Evolutionary conservation across 2,888 invertebrate species (phyloP), one percentile per base, ranked within the genome.

Genomic region (Doris montereyensis): DNA sequence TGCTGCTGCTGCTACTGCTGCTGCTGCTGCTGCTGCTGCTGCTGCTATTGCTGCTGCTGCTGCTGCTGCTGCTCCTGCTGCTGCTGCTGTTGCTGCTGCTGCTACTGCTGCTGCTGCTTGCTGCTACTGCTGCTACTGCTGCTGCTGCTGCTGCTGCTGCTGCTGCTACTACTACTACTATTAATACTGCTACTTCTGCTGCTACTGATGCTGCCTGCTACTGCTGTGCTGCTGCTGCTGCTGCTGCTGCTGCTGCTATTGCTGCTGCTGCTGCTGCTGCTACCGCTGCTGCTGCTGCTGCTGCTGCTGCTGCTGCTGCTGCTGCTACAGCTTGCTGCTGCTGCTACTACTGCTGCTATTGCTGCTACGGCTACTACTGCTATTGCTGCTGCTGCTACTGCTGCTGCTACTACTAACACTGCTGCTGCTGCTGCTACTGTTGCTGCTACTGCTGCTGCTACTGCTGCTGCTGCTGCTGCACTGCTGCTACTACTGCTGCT

Each of bases 391-490:
- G 8, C 62, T 62, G 8, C 62, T 62, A 21, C 62, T 62, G 8
- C 62, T 62, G 8, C 62, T 62, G 5, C 62, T 62, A 21, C 62
- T 62, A 21, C 62, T 62, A n/a, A n/a, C n/a, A n/a, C n/a, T n/a
- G n/a, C n/a, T n/a, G n/a, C n/a, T n/a, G n/a, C n/a, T n/a, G n/a
- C n/a, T n/a, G n/a, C n/a, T n/a, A n/a, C 52, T n/a, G 13, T 13
- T 52, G 17, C 52, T 41, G 17, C 52, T 41, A 41, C 52, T 41
- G 17, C 52, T 41, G 17, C 52, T 10, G 17, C 62, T 62, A 21
- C 62, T 62, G 8, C 62, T n/a, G 8, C 21, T 62, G 8, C 62
- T n/a, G 8, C 62, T 62, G 8, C 62, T 62, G 8, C 62, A 21
- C 62, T 62, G 8, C 62, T 62, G 8, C 62, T 62, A 21, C 62